Base-by-base conservation (phyloP, 2,888 invertebrate genomes). In the Cyclophora albipunctata region DNA sequence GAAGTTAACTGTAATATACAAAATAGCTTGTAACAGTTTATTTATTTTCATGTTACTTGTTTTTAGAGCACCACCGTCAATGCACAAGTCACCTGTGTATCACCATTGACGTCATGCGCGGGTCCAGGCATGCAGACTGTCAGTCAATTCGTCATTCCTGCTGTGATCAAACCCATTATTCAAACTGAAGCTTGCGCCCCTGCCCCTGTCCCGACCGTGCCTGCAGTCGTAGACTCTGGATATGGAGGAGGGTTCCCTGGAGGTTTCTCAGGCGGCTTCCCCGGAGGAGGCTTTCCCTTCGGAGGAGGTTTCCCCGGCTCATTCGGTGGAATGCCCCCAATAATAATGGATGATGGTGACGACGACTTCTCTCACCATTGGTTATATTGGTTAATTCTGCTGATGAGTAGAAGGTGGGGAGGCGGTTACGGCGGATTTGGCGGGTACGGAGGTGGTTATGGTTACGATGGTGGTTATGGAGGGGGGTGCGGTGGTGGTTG, bases 91-190 rank as follows among this genome's bases (percentile, higher is more conserved):
- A 37, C 4, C 37, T 37, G 37, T 37, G 37, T 37, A 5, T 5
- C 37, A 37, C 37, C 37, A 5, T 4, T 37, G 20, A 48, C 46
- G 42, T 5, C 54, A 46, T 60, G 58, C 48, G 47, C 49, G n/a
- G 47, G 46, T 20, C 0, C 55, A 55, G 60, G 49, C 46, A 43
- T 64, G 46, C 66, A 64, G 46, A 47, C 66, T 0, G 42, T 61
- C 33, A 66, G 73, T 3, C 73, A 73, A 47, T 67, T 77, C 45
- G 62, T 77, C 2, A 71, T 81, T 3, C 82, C 83, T 44, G 75
- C 78, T 3, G 41, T 78, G 7, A 73, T 75, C 51, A 74, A 70
- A 45, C 74, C 82, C 0, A 45, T 73, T 2, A 46, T 75, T 0
- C 63, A 68, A 20, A 46, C 66, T 2, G 69, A 68, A 3, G 20